These are phyloP conservation scores for Tor tambroides DNA, from an alignment of 2,113 vertebrate genomes.

Conservation along the genomic window DNA sequence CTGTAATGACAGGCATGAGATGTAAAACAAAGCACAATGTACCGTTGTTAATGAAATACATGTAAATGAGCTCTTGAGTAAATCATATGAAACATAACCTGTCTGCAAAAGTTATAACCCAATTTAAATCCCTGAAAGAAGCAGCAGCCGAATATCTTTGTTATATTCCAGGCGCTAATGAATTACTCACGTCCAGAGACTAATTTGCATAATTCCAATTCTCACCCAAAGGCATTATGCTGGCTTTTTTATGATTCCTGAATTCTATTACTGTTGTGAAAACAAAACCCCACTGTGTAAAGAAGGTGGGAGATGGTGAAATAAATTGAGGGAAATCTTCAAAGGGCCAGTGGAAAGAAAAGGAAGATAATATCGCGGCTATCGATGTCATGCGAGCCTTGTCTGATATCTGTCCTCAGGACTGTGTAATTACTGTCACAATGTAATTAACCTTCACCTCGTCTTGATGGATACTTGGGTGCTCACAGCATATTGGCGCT, in stretches of 20 bases:
- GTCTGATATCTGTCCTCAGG: background rate
- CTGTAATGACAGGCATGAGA: background rate
- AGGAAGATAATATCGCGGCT: background rate
- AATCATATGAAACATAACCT: conserved; percentile 4
- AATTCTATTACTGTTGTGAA: conserved; percentile 43
- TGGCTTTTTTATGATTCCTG: conserved; percentile 7
- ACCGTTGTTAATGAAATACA: background rate
- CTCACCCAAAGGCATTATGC: conserved; percentile 40
- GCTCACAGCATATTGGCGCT: background rate
- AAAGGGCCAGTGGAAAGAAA: background rate
- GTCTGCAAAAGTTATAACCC: conserved; percentile 22
- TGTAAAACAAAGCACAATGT: conserved; percentile 20
- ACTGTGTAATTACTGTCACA: conserved; percentile 41
- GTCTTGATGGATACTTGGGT: conserved; percentile 35
- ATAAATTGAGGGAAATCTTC: conserved; percentile 26
- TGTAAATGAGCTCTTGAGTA: conserved; percentile 19
- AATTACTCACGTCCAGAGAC: conserved; percentile 34
- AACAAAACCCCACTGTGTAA: conserved; percentile 21
- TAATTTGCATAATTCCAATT: conserved; percentile 58
- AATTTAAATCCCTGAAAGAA: conserved; percentile 21
- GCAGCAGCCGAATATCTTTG: conserved; percentile 16
- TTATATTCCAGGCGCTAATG: conserved; percentile 31
- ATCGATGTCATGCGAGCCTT: conserved; percentile 1
- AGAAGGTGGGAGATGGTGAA: conserved; percentile 17
- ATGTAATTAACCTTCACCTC: conserved; percentile 34